Percentiles rank a stretch among this genome's conserved stretches.
Conservation (phyloP, 2,888 invertebrate genomes). For the Acronicta leporina region DNA sequence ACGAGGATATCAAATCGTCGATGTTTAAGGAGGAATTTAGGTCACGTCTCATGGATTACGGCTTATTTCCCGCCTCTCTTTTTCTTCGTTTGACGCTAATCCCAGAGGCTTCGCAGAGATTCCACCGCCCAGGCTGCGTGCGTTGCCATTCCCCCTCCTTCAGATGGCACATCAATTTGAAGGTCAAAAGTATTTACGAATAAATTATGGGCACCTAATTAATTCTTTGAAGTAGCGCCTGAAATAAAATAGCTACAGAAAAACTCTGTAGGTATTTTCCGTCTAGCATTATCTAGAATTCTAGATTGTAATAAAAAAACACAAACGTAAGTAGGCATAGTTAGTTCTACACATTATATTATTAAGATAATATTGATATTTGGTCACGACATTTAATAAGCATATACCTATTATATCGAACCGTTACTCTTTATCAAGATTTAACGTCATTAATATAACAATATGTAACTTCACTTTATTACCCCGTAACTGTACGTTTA, state of each 20-base stretch:
- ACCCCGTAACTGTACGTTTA: constrained; percentile 26
- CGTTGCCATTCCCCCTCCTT: constrained; percentile 59
- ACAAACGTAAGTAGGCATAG: not conserved
- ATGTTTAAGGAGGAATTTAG: constrained; percentile 86
- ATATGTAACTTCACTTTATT: constrained; percentile 26
- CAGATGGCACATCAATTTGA: constrained; percentile 64
- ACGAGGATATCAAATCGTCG: constrained; percentile 84
- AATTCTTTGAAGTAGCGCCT: constrained; percentile 21
- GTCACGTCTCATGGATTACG: constrained; percentile 88
- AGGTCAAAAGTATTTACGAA: constrained; percentile 65
- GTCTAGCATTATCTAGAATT: not conserved
- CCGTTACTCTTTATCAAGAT: not conserved
- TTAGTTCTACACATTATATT: not conserved
- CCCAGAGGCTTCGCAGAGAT: constrained; percentile 81
- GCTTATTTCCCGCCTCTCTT: constrained; percentile 86
- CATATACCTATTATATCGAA: too few species aligned
- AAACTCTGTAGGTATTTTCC: not conserved
- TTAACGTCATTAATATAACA: not conserved
- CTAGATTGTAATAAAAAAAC: not conserved
- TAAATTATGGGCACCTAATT: constrained; percentile 45
- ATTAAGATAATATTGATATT: too few species aligned
- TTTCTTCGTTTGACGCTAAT: constrained; percentile 88
- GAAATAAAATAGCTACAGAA: constrained; percentile 27
- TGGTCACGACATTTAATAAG: too few species aligned
- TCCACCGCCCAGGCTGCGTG: constrained; percentile 69